Base-by-base conservation (phyloP, 2,113 vertebrate species). In the Jaculus jaculus region DNA sequence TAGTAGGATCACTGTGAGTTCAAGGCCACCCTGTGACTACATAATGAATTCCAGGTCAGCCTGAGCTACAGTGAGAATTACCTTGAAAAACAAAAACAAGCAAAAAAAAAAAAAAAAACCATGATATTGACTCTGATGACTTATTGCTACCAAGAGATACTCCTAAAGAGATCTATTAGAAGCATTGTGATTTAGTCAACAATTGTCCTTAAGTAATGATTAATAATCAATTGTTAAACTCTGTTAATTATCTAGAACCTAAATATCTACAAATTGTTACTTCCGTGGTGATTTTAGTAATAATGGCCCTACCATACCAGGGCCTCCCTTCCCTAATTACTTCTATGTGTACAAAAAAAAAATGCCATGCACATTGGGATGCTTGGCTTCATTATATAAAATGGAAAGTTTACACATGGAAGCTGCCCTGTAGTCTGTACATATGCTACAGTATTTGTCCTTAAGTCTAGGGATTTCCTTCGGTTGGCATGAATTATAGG, bases 401-500 rank as follows among this genome's bases (percentile, higher is more conserved):
- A 78, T 42, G n/a, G 65, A 95, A 91, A 95, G 80, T 96, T 97
- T 97, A 94, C 65, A 93, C 77, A 23, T 89, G 83, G 91, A 87
- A 63, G 84, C 89, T 95, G 84, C 81, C 74, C 65, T 91, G 47
- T 89, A 74, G 75, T 90, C 34, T 15, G 34, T 93, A 90, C 93
- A 90, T 87, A 95, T 84, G 80, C 96, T 87, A 72, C 88, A 87
- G 89, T 97, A 81, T 95, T 93, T 96, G 95, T 96, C 93, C 95
- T 92, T 95, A 97, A 98, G 75, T 97, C 96, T 96, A 95, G 87
- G 94, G 97, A 97, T 98, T 98, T 98, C 97, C 97, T 98, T 97
- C 97, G 89, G 94, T 98, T 97, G 97, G 94, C 94, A 94, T 3
- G 17, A 97, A 96, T 97, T 98, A 97, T 96, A 96, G 97, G 86